Evolutionary conservation across 1,140 invertebrate genomes (phyloP).

Genomic region (Schlechtendalia chinensis): DNA sequence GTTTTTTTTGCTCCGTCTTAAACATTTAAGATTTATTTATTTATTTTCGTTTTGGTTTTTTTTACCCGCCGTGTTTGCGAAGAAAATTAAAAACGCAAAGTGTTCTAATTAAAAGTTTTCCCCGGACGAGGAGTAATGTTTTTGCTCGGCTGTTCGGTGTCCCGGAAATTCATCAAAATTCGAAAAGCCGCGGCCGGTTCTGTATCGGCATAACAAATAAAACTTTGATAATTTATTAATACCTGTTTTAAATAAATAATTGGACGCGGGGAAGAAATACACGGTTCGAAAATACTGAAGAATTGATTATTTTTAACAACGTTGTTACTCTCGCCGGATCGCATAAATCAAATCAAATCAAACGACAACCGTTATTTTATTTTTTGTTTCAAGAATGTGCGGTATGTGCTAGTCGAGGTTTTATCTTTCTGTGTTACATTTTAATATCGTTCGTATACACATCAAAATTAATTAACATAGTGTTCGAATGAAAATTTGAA

Average conservation of each 20-base stretch:
- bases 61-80: background rate
- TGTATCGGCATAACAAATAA: slow-evolving; percentile 17
- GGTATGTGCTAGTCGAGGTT: background rate
- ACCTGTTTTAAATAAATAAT: slow-evolving; percentile 38
- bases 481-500: background rate
- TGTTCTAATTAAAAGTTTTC: slow-evolving; percentile 44
- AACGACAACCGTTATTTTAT: background rate
- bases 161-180: slow-evolving; percentile 22
- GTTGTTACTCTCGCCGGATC: background rate
- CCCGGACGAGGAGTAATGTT: background rate
- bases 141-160: slow-evolving; percentile 5
- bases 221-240: slow-evolving; percentile 41
- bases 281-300: background rate
- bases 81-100: slow-evolving; percentile 37
- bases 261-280: slow-evolving; percentile 2
- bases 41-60: background rate
- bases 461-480: background rate
- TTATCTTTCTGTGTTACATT: background rate
- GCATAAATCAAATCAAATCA: slow-evolving; percentile 10
- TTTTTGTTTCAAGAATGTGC: background rate
- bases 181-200: background rate
- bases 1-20: background rate
- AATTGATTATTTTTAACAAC: background rate
- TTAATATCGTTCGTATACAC: background rate
- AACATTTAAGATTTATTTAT: slow-evolving; percentile 36